Conservation (phyloP, 2,888 invertebrate genomes). For the Heteromurus nitidus region DNA sequence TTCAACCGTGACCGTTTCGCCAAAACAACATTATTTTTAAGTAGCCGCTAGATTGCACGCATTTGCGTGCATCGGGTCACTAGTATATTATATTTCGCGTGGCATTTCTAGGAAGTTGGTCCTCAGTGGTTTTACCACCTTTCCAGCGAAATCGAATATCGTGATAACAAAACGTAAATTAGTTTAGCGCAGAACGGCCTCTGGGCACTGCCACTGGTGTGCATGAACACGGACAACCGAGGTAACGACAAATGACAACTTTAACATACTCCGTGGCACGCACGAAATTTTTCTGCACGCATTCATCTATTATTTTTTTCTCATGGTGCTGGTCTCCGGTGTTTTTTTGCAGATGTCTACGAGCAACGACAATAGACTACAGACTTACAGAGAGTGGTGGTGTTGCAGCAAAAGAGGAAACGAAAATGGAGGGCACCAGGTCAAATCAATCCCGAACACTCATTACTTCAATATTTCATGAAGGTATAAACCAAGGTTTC, state of each 20-base stretch:
- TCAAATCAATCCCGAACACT: conserved; percentile 32
- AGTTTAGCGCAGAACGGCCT: not conserved
- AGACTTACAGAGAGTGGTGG: not conserved
- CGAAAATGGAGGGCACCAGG: conserved; percentile 36
- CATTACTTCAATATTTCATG: not conserved
- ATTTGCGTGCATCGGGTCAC: too few species aligned
- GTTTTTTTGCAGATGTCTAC: not conserved
- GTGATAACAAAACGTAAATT: conserved; percentile 18
- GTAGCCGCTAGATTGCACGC: too few species aligned
- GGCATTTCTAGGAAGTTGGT: too few species aligned
- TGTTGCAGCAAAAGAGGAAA: too few species aligned
- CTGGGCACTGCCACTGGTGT: not conserved
- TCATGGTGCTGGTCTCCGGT: conserved; percentile 5
- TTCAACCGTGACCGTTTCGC: too few species aligned
- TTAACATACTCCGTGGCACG: conserved; percentile 26
- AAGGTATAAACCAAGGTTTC: conserved; percentile 24
- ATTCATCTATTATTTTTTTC: conserved; percentile 27
- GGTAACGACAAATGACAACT: conserved; percentile 18
- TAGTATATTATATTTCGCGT: too few species aligned
- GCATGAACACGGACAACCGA: not conserved
- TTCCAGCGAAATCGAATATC: conserved; percentile 21
- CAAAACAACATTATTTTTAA: too few species aligned
- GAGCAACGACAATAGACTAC: not conserved
- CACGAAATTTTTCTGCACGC: conserved; percentile 39
- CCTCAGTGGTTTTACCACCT: too few species aligned